Percentiles rank a stretch among this genome's conserved stretches.
These are phyloP conservation scores for Gavia stellata DNA, from an alignment of 2,113 vertebrate species.

Conservation along the genomic window DNA sequence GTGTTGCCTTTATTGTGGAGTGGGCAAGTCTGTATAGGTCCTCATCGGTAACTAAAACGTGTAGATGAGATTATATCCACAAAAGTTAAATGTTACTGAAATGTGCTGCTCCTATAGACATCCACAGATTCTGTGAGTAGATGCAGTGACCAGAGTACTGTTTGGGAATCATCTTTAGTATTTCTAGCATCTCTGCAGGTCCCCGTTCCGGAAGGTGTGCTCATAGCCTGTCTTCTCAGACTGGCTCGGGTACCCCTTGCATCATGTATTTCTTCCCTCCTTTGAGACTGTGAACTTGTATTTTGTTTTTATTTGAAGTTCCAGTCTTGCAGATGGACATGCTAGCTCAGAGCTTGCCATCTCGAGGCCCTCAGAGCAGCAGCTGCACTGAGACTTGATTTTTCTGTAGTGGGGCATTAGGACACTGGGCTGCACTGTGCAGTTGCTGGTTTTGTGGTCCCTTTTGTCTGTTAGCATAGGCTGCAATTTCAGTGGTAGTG, in stretches of 20 bases:
- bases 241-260: not conserved
- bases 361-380: not conserved
- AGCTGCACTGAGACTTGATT: fast-evolving
- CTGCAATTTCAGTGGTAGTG: not conserved
- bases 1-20: not conserved
- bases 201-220: not conserved
- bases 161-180: not conserved
- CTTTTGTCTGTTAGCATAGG: not conserved
- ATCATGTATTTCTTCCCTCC: not conserved
- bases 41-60: not conserved
- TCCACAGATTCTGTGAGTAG: not conserved
- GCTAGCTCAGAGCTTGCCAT: not conserved
- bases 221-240: not conserved
- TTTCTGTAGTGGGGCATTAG: not conserved
- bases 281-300: not conserved
- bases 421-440: not conserved
- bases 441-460: not conserved
- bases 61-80: not conserved
- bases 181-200: not conserved
- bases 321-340: not conserved
- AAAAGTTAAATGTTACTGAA: not conserved
- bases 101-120: not conserved
- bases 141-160: not conserved
- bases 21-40: not conserved
- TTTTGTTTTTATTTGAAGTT: not conserved